Evolutionary conservation across 2,888 invertebrate genomes (phyloP).

Genomic region (Melanotus villosus): DNA sequence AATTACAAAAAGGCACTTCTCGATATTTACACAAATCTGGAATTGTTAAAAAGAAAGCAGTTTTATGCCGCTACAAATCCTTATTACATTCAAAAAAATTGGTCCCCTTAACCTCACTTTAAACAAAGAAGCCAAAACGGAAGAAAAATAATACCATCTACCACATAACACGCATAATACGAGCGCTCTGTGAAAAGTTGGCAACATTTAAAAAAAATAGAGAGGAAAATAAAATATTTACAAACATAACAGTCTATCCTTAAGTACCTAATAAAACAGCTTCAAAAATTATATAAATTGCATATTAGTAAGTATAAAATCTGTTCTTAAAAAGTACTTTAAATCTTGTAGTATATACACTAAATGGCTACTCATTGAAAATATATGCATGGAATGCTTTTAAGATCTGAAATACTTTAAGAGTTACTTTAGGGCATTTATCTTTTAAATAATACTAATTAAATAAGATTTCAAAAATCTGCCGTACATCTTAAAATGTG

Average conservation of each 20-base stretch:
- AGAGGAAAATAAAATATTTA: slow-evolving; percentile 26
- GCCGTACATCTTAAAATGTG: too few relatives aligned
- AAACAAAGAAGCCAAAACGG: not conserved
- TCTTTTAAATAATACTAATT: too few relatives aligned
- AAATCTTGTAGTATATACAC: slow-evolving; percentile 13
- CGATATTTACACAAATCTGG: too few relatives aligned
- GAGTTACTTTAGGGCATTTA: too few relatives aligned
- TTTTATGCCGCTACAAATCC: not conserved
- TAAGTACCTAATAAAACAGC: slow-evolving; percentile 13
- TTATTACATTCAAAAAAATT: not conserved
- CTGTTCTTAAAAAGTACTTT: not conserved
- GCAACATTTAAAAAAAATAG: not conserved
- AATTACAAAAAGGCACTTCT: too few relatives aligned
- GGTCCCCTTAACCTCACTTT: slow-evolving; percentile 16
- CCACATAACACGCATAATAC: not conserved
- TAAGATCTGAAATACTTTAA: too few relatives aligned
- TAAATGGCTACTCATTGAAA: not conserved
- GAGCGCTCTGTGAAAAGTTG: not conserved
- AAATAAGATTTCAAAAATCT: too few relatives aligned
- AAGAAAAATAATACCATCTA: not conserved
- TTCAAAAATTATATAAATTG: slow-evolving; percentile 14
- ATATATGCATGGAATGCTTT: not conserved
- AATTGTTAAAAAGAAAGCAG: too few relatives aligned
- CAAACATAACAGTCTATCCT: slow-evolving; percentile 21
- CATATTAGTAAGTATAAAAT: slow-evolving; percentile 22